Percentiles rank a stretch among this genome's conserved stretches.
These are phyloP conservation scores for Mormyrops boulengeri DNA, from an alignment of 2,797 vertebrate genomes.

Conservation along the genomic window DNA sequence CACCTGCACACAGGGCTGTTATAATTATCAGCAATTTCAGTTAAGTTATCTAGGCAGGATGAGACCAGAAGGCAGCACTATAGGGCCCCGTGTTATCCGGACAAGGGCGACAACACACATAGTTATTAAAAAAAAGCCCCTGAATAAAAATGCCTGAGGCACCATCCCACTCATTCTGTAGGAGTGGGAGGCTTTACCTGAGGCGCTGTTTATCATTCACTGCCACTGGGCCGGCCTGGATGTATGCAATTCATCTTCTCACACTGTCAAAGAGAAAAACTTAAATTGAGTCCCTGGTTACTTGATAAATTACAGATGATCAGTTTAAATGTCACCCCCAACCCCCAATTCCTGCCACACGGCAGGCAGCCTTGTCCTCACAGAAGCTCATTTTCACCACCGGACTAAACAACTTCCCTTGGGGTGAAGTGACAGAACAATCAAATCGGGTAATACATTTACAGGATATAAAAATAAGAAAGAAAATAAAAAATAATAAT, in stretches of 20 bases:
- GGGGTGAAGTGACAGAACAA: slow-evolving; percentile 43
- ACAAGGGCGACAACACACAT: slow-evolving; percentile 23
- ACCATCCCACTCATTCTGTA: slow-evolving; percentile 21
- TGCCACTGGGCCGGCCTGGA: slow-evolving; percentile 30
- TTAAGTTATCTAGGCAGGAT: not conserved
- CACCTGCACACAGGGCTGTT: not conserved
- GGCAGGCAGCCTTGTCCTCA: slow-evolving; percentile 20
- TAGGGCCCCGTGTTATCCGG: slow-evolving; percentile 14
- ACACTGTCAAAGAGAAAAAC: slow-evolving; percentile 41
- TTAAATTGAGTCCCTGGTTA: slow-evolving; percentile 44
- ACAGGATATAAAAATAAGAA: slow-evolving; percentile 30
- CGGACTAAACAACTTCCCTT: slow-evolving; percentile 45
- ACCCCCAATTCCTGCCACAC: slow-evolving; percentile 8
- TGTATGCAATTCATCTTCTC: slow-evolving; percentile 43
- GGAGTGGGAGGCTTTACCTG: slow-evolving; percentile 23
- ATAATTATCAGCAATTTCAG: slow-evolving; percentile 6
- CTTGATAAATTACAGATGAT: slow-evolving; percentile 49
- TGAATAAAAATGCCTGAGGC: slow-evolving; percentile 37
- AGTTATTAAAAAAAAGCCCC: slow-evolving; percentile 36
- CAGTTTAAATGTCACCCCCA: slow-evolving; percentile 42
- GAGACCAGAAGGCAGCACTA: not conserved
- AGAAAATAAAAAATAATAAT: slow-evolving; percentile 29
- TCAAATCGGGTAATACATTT: slow-evolving; percentile 43
- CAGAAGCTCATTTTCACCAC: slow-evolving; percentile 38
- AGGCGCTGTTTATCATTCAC: slow-evolving; percentile 46